Conservation (phyloP, 1,140 invertebrate genomes). For the Anastrepha ludens region DNA sequence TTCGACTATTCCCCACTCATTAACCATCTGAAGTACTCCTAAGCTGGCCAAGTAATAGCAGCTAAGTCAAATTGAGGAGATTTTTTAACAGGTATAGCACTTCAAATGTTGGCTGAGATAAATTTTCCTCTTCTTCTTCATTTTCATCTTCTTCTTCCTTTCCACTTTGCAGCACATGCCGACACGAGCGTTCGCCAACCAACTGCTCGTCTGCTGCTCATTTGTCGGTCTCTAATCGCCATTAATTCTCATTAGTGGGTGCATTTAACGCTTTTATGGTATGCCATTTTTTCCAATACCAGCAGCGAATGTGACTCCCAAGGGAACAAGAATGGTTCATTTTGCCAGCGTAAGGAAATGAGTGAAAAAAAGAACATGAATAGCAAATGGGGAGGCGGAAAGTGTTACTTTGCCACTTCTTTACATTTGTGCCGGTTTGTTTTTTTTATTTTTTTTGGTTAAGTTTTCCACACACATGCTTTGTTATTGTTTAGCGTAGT, state of each 20-base stretch:
- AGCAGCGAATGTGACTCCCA: slow-evolving; percentile 4
- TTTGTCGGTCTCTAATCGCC: slow-evolving; percentile 44
- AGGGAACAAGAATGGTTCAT: background rate
- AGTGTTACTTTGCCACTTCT: slow-evolving; percentile 40
- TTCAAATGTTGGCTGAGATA: too few species aligned
- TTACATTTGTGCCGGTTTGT: background rate
- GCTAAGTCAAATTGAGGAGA: too few species aligned
- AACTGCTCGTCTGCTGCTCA: background rate
- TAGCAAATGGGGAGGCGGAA: background rate
- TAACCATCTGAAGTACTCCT: too few species aligned
- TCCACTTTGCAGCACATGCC: background rate
- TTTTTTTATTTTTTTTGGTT: background rate
- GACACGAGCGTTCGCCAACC: background rate
- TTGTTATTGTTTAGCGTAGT: background rate
- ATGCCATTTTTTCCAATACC: slow-evolving; percentile 21
- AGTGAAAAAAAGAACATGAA: background rate
- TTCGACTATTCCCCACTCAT: too few species aligned
- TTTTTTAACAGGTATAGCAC: too few species aligned
- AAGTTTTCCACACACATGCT: background rate
- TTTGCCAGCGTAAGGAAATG: background rate
- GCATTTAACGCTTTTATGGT: slow-evolving; percentile 51
- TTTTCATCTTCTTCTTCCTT: background rate
- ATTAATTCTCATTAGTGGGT: slow-evolving; percentile 50
- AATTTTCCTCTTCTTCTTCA: too few species aligned
- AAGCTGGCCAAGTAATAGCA: too few species aligned